A percentile compares a stretch with the other conserved stretches of the same genome.
Conservation (phyloP, 53 echinoderm and acorn worm genomes). For the Glandiceps talaboti region DNA sequence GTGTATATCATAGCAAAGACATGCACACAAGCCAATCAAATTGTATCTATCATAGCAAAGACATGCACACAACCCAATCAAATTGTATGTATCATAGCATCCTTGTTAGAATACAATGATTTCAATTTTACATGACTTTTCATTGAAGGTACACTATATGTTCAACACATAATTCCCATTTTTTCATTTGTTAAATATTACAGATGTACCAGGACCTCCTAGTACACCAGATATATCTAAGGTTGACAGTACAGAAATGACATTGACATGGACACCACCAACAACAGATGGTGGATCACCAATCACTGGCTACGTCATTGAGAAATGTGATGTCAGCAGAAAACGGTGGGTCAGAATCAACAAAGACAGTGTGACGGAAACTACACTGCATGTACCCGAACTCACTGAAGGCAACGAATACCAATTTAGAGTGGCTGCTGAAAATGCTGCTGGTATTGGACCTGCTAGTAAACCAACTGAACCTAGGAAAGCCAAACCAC, state of each 20-base stretch:
- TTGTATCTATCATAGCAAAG: no score
- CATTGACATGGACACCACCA: conserved; percentile 75
- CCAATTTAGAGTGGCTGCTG: conserved; percentile 60
- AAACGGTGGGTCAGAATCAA: conserved; percentile 52
- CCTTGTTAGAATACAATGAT: no score
- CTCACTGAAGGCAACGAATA: conserved; percentile 53
- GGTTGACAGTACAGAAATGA: conserved; percentile 3
- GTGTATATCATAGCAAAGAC: no score
- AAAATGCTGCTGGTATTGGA: conserved; percentile 45
- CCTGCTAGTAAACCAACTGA: conserved; percentile 37
- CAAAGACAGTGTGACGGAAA: conserved; percentile 40
- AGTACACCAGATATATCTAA: conserved; percentile 3
- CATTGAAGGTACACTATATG: no score
- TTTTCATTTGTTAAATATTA: no score
- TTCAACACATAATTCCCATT: no score
- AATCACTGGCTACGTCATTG: conserved; percentile 84
- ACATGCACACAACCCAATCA: no score
- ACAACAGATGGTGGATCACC: conserved; percentile 77
- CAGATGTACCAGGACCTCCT: conserved; percentile 9
- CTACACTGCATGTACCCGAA: conserved; percentile 35
- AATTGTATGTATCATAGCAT: no score
- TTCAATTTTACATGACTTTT: no score
- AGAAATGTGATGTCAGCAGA: conserved; percentile 21
- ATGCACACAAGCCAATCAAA: no score
- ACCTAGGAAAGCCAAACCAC: conserved; percentile 90